Conservation (phyloP, 2,113 vertebrate genomes). For the human (Homo sapiens) region DNA sequence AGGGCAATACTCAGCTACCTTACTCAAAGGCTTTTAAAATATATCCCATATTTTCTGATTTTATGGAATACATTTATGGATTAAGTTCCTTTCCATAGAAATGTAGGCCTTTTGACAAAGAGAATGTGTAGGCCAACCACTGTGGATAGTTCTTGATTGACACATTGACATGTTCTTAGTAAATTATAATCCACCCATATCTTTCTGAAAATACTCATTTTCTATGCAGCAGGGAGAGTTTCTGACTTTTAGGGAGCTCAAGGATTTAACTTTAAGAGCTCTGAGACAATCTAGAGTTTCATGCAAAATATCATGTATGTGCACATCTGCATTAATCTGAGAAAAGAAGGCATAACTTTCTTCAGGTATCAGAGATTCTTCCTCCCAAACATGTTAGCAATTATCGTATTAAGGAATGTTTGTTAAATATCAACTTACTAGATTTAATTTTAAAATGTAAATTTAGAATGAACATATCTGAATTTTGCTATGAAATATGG, state of each 20-base stretch:
- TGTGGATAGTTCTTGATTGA: neutral
- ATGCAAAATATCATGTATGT: neutral
- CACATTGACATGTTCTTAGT: neutral
- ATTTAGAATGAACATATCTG: neutral
- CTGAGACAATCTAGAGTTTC: neutral
- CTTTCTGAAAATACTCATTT: conserved; percentile 1
- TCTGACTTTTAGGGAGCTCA: neutral
- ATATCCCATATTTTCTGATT: neutral
- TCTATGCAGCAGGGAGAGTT: neutral
- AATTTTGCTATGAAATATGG: conserved; percentile 24
- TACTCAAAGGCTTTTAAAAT: neutral
- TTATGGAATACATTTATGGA: neutral
- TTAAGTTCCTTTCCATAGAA: neutral
- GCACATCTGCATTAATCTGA: neutral
- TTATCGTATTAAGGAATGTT: neutral
- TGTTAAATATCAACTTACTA: conserved; percentile 41
- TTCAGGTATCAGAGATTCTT: conserved; percentile 19
- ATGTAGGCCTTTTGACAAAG: neutral
- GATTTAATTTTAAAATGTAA: conserved; percentile 35
- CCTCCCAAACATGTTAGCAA: conserved; percentile 41
- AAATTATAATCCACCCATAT: neutral
- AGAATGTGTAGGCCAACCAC: neutral
- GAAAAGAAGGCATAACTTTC: neutral
- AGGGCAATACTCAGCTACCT: neutral
- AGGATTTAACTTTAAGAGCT: neutral